A percentile compares a stretch with the other conserved stretches of the same genome.
These are phyloP conservation scores for Charina bottae DNA, from an alignment of 2,113 vertebrate genomes.

Conservation along the genomic window DNA sequence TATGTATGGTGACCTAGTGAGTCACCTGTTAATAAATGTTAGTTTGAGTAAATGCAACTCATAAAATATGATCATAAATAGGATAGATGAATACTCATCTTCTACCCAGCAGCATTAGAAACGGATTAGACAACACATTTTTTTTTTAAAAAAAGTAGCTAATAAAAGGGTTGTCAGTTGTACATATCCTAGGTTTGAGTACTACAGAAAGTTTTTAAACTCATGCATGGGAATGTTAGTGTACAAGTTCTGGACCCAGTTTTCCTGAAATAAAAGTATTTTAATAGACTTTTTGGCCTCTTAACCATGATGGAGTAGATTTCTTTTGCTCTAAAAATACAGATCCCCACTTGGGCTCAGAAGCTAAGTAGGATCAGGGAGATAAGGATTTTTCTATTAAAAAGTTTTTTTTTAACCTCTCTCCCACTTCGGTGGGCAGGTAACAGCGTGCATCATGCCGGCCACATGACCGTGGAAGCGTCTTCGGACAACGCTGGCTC, in stretches of 20 bases:
- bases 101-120: neutral
- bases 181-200: neutral
- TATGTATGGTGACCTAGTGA: neutral
- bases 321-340: neutral
- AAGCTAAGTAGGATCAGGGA: neutral
- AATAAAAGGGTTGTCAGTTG: too few relatives aligned
- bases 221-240: neutral
- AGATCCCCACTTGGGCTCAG: neutral
- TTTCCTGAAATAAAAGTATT: neutral
- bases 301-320: neutral
- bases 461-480: too few relatives aligned
- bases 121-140: neutral
- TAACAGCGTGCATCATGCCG: too few relatives aligned
- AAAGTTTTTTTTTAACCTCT: neutral
- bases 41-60: neutral
- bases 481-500: too few relatives aligned
- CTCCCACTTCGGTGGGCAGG: too few relatives aligned
- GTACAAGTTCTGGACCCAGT: neutral
- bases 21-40: neutral
- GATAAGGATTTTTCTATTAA: neutral
- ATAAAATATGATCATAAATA: neutral
- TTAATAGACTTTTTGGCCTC: neutral
- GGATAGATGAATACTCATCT: neutral
- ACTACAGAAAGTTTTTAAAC: neutral
- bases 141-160: too few relatives aligned